phyloP scores from a whole-genome alignment of 2,888 invertebrate genomes.

The Scrobipalpa costella region DNA sequence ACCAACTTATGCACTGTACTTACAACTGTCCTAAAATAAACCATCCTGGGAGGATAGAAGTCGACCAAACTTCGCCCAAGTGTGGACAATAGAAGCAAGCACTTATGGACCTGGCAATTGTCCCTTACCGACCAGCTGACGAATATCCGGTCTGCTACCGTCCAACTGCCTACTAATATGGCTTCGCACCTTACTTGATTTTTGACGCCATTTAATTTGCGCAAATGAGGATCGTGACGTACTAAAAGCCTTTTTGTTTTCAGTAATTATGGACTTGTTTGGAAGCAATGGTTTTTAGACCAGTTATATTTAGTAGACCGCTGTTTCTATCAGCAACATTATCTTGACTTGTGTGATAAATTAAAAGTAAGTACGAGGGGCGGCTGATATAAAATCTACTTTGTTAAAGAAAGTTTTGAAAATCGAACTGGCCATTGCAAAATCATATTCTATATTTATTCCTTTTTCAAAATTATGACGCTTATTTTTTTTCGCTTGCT shows the following conservation, averaged over 20 bases:
- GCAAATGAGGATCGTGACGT: background rate
- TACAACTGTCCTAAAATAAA: too few species aligned
- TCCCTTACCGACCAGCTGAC: slow-evolving; percentile 25
- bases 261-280: background rate
- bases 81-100: slow-evolving; percentile 11
- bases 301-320: background rate
- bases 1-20: too few species aligned
- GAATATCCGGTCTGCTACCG: slow-evolving; percentile 25
- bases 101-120: slow-evolving; percentile 23
- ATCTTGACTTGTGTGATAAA: too few species aligned
- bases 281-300: background rate
- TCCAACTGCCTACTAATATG: slow-evolving; percentile 13
- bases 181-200: slow-evolving; percentile 8
- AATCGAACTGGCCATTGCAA: too few species aligned
- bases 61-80: slow-evolving; percentile 12
- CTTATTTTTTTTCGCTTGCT: too few species aligned
- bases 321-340: too few species aligned
- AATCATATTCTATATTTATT: too few species aligned
- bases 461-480: too few species aligned
- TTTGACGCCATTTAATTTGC: slow-evolving; percentile 9
- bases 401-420: too few species aligned
- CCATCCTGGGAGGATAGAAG: background rate
- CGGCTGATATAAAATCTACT: too few species aligned
- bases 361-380: too few species aligned
- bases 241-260: background rate